phyloP scores from a whole-genome alignment of 2,113 vertebrate genomes.

The Equus przewalskii region DNA sequence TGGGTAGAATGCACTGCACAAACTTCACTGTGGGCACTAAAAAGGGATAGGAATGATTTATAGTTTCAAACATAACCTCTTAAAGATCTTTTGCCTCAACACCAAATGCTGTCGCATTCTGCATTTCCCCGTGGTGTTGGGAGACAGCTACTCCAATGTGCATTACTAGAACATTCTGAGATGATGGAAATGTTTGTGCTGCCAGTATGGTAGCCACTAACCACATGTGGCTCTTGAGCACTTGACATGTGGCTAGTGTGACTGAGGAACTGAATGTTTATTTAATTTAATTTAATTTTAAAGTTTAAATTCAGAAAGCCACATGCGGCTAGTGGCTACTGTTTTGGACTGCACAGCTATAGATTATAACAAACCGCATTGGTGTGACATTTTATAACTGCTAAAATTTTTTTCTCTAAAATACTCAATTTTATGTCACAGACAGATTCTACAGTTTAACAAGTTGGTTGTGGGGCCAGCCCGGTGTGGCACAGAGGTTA shows the following conservation, averaged over 20 bases:
- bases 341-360: constrained; percentile 31
- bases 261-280: constrained; percentile 27
- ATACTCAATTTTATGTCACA: constrained; percentile 2
- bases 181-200: background rate
- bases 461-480: background rate
- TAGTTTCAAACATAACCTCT: background rate
- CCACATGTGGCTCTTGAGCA: constrained; percentile 55
- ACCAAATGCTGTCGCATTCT: background rate
- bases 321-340: constrained; percentile 70
- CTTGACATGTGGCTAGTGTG: constrained; percentile 59
- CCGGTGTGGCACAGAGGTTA: too few species aligned
- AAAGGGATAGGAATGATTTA: background rate
- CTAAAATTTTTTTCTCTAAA: background rate
- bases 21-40: background rate
- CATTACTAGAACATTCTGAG: background rate
- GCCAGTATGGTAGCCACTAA: constrained; percentile 55
- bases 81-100: background rate
- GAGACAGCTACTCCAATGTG: background rate
- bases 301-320: constrained; percentile 70
- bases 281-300: constrained; percentile 48
- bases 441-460: background rate
- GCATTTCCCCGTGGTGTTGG: background rate
- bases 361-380: constrained; percentile 15
- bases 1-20: background rate
- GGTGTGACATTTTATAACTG: background rate